Conservation (phyloP, 2,113 vertebrate genomes). For the Odocoileus virginianus region DNA sequence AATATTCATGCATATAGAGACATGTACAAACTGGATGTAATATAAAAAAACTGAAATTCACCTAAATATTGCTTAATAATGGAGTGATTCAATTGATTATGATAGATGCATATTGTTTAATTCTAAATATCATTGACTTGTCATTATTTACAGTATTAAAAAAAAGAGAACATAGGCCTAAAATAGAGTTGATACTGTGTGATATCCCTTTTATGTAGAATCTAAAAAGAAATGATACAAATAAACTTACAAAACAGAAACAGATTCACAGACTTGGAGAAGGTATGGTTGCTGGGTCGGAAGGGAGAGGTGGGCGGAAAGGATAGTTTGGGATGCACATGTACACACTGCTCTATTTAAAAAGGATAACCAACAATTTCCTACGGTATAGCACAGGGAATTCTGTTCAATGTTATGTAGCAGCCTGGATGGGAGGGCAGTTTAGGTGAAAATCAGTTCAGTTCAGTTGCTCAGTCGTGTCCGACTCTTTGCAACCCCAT, state of each 20-base stretch:
- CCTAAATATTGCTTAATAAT: neutral
- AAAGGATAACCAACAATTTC: neutral
- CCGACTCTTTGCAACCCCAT: neutral
- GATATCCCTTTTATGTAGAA: neutral
- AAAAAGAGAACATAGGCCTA: neutral
- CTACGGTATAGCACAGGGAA: neutral
- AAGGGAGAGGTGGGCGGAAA: neutral
- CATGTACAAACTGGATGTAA: neutral
- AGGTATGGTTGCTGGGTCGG: neutral
- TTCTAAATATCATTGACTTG: neutral
- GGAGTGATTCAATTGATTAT: neutral
- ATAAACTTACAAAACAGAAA: neutral
- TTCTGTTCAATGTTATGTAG: neutral
- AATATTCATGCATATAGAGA: neutral
- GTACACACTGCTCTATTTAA: neutral
- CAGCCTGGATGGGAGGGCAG: neutral
- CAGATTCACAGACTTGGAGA: neutral
- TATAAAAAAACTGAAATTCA: neutral
- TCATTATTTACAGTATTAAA: neutral
- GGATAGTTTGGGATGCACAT: neutral
- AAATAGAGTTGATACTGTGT: neutral
- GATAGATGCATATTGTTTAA: neutral
- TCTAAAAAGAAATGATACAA: neutral
- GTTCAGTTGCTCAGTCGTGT: accelerated
- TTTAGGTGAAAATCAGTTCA: neutral